Evolutionary conservation across 2,797 vertebrate genomes (phyloP).

Genomic region (Cottoperca gobio): DNA sequence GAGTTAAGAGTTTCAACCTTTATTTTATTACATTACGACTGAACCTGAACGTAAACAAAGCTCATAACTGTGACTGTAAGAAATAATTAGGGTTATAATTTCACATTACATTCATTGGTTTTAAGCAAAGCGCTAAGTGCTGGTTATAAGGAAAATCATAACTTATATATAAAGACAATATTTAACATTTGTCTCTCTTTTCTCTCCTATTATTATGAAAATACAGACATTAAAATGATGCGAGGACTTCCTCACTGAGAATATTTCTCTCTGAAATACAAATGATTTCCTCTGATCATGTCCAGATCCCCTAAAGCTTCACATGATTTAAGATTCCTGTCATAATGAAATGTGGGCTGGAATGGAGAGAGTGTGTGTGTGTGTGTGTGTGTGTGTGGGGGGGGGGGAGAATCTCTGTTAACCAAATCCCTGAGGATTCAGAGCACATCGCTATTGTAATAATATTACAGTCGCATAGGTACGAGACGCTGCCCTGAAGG

Average conservation of each 20-base stretch:
- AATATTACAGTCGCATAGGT: conserved; percentile 38
- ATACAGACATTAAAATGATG: conserved; percentile 13
- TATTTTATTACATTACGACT: neutral
- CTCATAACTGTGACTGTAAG: neutral
- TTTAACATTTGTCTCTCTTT: neutral
- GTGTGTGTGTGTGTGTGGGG: no score
- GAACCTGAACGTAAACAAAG: neutral
- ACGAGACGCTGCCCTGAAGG: conserved; percentile 54
- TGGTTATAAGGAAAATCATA: neutral
- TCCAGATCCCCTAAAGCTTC: conserved; percentile 63
- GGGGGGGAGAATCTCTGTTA: conserved; percentile 22
- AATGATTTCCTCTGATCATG: conserved; percentile 69
- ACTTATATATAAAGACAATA: no score
- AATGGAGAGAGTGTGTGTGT: no score
- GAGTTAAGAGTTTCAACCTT: no score
- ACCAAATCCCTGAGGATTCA: conserved; percentile 40
- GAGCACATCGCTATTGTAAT: conserved; percentile 34
- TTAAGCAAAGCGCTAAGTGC: neutral
- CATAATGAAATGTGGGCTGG: conserved; percentile 67
- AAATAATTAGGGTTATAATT: neutral
- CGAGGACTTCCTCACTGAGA: conserved; percentile 25
- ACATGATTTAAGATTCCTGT: conserved; percentile 69
- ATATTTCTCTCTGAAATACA: conserved; percentile 56
- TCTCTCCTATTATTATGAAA: neutral
- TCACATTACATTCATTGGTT: neutral